These are phyloP conservation scores for Patiria miniata DNA, from an alignment of 35 echinoderm and acorn worm genomes.

Conservation along the genomic window DNA sequence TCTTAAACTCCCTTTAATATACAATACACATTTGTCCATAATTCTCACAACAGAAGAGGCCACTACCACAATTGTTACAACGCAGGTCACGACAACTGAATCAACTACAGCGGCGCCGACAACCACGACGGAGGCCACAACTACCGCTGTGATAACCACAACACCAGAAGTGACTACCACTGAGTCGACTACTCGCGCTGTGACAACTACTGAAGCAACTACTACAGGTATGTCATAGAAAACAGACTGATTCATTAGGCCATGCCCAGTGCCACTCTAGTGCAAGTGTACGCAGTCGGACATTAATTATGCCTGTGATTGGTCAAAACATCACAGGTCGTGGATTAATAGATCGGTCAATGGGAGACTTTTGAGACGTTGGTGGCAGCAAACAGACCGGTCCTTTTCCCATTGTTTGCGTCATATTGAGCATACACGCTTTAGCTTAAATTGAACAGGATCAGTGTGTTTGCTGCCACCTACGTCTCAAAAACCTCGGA, in stretches of 20 bases:
- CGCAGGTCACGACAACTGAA: constrained; percentile 6
- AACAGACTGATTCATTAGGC: background rate
- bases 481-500: too few species aligned
- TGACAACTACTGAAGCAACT: constrained; percentile 7
- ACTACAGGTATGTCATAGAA: background rate
- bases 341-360: too few species aligned
- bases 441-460: background rate
- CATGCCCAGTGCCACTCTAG: background rate
- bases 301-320: too few species aligned
- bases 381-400: too few species aligned
- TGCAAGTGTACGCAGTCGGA: background rate
- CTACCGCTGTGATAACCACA: background rate
- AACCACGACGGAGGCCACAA: constrained; percentile 6
- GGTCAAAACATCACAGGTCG: too few species aligned
- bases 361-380: too few species aligned
- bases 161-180: background rate
- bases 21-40: too few species aligned
- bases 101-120: background rate
- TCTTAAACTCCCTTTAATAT: too few species aligned
- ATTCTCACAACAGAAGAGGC: background rate
- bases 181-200: background rate
- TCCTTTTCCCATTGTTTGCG: too few species aligned
- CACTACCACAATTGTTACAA: background rate
- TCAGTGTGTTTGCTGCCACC: background rate
- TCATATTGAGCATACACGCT: too few species aligned